phyloP scores from a whole-genome alignment of 2,888 invertebrate species.

The Ditylenchus weischeri region DNA sequence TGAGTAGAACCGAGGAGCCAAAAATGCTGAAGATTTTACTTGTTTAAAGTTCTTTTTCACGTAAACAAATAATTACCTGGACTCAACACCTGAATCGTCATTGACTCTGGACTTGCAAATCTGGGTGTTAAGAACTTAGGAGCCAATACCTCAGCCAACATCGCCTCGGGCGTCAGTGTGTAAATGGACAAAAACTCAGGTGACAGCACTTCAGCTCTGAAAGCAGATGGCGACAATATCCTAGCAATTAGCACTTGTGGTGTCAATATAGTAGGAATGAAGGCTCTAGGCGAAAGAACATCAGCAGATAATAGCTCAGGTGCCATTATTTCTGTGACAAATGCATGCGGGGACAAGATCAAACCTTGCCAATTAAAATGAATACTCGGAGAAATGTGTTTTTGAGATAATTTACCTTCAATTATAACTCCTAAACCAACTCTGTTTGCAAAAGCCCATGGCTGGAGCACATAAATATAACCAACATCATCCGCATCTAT shows the following conservation, averaged over 20 bases:
- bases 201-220: constrained; percentile 45
- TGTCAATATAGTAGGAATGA: constrained; percentile 49
- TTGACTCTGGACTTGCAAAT: constrained; percentile 48
- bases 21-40: not conserved
- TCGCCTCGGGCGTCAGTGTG: constrained; percentile 51
- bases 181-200: constrained; percentile 50
- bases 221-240: constrained; percentile 48
- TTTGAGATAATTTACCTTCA: not conserved
- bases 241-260: constrained; percentile 48
- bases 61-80: constrained; percentile 37
- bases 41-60: not conserved
- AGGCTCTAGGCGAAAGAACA: constrained; percentile 43
- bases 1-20: constrained; percentile 8
- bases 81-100: constrained; percentile 49
- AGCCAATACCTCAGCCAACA: constrained; percentile 37
- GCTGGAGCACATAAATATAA: not conserved
- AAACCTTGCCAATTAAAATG: not conserved
- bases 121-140: constrained; percentile 47
- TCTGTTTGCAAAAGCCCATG: constrained; percentile 6
- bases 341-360: constrained; percentile 10
- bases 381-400: too few relatives aligned
- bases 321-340: constrained; percentile 9
- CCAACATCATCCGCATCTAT: not conserved
- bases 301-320: constrained; percentile 18
- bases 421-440: not conserved